Base-by-base conservation (phyloP, 2,888 invertebrate genomes). In the Apamea monoglypha region DNA sequence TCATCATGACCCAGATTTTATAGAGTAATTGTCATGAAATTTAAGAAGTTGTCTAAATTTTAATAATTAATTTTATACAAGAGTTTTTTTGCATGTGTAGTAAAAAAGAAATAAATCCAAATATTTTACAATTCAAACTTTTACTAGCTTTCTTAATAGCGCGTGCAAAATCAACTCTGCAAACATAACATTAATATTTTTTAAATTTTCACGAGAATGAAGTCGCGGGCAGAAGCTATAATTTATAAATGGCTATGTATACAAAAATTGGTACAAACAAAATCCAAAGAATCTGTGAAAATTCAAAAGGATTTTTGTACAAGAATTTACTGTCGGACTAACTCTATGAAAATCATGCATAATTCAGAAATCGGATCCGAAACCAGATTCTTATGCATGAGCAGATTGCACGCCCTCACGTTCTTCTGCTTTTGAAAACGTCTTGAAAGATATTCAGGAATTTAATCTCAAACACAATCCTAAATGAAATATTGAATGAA, bases 281-380 rank as follows among this genome's bases (percentile, higher is more conserved):
- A 69, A 75, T 53, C 50, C 44, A 50, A 74, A 16, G 29, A 56
- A 75, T 78, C 25, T 47, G 71, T 56, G 61, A 56, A 85, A 78
- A 79, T 76, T 74, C 78, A 83, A 73, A 73, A 74, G 63, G 66
- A 78, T 59, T 74, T 80, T 40, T 47, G 64, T 59, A 81, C 73
- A 76, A 81, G 73, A 84, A 79, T 86, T 86, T 86, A 82, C 59
- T 81, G 77, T 80, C 32, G 71, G 78, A 85, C 80, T 68, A 84
- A 72, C 80, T 82, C 77, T 78, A 85, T 81, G 75, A 80, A 84
- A 76, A 83, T 89, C 90, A 92, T 92, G 89, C 91, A 92, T 93
- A 86, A 93, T 93, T 92, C 92, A 92, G 83, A 87, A 82, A 89
- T 83, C 83, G 84, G 83, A 89, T 86, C 84, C 61, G 74, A 83